phyloP scores from a whole-genome alignment of 2,888 invertebrate genomes.

The Entomobrya multifasciata region DNA sequence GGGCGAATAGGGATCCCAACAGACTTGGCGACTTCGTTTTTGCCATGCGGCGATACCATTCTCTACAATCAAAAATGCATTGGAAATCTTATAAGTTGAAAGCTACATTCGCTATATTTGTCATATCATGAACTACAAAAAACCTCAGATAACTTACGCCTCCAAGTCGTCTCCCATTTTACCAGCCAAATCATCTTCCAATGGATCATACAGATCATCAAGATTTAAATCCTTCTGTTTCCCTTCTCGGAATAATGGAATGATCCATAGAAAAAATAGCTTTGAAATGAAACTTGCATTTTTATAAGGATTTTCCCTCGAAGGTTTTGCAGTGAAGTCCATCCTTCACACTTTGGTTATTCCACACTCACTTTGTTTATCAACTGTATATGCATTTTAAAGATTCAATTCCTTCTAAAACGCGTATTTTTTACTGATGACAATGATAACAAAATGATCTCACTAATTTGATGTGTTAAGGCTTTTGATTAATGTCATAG shows the following conservation, averaged over 20 bases:
- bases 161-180: slow-evolving; percentile 3
- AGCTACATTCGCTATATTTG: neutral
- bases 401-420: neutral
- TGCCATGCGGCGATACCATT: neutral
- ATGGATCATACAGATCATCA: slow-evolving; percentile 21
- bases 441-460: neutral
- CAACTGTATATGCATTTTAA: too few species aligned
- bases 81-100: neutral
- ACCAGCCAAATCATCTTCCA: neutral
- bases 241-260: slow-evolving; percentile 32
- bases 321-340: slow-evolving; percentile 7
- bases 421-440: neutral
- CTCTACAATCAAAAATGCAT: neutral
- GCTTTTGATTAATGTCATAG: too few species aligned
- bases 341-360: neutral
- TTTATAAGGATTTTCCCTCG: neutral
- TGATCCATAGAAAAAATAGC: slow-evolving; percentile 9
- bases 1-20: neutral
- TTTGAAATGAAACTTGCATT: slow-evolving; percentile 23
- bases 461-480: neutral
- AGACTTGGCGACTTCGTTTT: neutral
- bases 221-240: neutral
- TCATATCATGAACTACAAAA: too few species aligned
- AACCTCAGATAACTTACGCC: slow-evolving; percentile 14
- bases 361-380: neutral